Conservation (phyloP, 2,888 invertebrate species). For the Heliconius ismenius region DNA sequence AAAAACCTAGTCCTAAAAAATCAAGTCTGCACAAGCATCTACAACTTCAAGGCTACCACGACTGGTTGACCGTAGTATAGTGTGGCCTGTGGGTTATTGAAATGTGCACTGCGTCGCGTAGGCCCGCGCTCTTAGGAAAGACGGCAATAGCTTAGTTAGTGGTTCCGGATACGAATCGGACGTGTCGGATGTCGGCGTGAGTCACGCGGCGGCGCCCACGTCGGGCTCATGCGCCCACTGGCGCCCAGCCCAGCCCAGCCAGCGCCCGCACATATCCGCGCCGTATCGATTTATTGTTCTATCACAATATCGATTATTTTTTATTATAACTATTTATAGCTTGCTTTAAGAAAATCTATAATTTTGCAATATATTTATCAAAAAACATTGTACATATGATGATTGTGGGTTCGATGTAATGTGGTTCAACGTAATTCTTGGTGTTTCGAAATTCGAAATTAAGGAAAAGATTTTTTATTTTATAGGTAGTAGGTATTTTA, state of each 20-base stretch:
- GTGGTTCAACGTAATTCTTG: too few relatives aligned
- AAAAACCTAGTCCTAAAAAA: too few relatives aligned
- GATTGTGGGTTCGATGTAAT: not conserved
- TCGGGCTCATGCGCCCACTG: conserved; percentile 55
- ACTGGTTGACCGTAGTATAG: too few relatives aligned
- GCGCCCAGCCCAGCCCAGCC: conserved; percentile 46
- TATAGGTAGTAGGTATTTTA: not conserved
- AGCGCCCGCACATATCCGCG: conserved; percentile 42
- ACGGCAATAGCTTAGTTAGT: conserved; percentile 76
- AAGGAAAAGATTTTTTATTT: not conserved
- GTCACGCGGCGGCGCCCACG: conserved; percentile 74
- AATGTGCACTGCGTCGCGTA: conserved; percentile 65
- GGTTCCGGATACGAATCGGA: conserved; percentile 81
- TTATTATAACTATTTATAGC: conserved; percentile 1
- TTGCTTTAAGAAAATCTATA: not conserved
- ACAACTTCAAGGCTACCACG: too few relatives aligned
- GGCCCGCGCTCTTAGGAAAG: conserved; percentile 65
- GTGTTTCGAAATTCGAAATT: too few relatives aligned
- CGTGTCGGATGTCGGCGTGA: conserved; percentile 83
- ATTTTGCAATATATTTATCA: not conserved
- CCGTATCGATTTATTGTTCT: conserved; percentile 43
- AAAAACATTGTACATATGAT: not conserved
- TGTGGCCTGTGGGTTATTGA: conserved; percentile 55
- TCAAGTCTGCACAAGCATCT: too few relatives aligned
- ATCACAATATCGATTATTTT: conserved; percentile 38